Base-by-base conservation (phyloP, 2,888 invertebrate species). In the Chaitophorus viminalis region DNA sequence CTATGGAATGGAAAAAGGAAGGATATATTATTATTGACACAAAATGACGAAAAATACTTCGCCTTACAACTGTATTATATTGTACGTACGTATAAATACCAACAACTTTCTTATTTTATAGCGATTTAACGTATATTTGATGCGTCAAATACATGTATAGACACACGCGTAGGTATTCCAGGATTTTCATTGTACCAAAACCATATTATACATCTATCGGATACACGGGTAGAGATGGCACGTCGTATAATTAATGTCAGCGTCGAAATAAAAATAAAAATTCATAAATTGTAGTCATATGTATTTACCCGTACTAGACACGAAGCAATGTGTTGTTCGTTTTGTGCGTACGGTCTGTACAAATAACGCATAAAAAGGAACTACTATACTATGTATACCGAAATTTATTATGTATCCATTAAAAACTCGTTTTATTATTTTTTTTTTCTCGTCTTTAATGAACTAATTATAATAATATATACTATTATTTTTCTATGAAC, bases 61-160 rank as follows among this genome's bases (percentile, higher is more conserved):
- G 54, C 52, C 31, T 21, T 31, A 77, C 8, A 21, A 25, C 60
- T 21, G 25, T 60, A 60, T 11, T 29, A 8, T 31, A 52, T 52
- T 5, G 6, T 8, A 46, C 46, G 2, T 11, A 46, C 11, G 14
- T 46, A 46, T 14, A 14, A 46, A 52, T 77, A 52, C 14, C 29
- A 33, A 78, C 52, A 33, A 78, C 54, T 78, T 78, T 78, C 54
- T 78, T 31, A 21, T 21, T 54, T 33, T 33, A 31, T 33, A 31
- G 17, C 31, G 31, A 54, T 60, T 54, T 54, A 78, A 78, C 54
- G 52, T 54, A 33, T 21, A 78, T 78, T 77, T 77, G 77, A 77
- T 14, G 52, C 77, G 31, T 77, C 52, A 54, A 54, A 29, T 76
- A 6, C 21, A 21, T 14, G 46, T 46, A 14, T 14, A 14, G 5